phyloP scores from a whole-genome alignment of 1,140 invertebrate genomes.

The Listronotus bonariensis region DNA sequence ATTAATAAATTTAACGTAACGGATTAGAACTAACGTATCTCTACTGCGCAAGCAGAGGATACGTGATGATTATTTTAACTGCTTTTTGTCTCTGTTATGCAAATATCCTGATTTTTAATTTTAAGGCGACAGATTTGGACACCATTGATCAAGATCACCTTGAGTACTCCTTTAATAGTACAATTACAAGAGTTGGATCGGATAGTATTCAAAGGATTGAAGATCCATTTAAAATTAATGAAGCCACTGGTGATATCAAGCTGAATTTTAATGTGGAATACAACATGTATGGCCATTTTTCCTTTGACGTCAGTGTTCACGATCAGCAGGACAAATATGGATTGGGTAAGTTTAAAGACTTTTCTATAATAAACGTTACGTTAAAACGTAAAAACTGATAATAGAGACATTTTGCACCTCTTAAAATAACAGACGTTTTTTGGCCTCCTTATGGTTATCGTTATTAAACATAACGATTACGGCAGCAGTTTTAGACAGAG shows the following conservation, averaged over 20 bases:
- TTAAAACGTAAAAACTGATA: no score
- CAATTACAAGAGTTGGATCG: constrained; percentile 6
- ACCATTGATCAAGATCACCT: constrained; percentile 16
- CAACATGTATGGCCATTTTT: constrained; percentile 40
- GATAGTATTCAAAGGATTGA: not conserved
- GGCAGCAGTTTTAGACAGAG: no score
- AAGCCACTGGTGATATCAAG: constrained; percentile 42
- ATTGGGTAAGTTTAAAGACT: constrained; percentile 1
- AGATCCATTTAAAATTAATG: constrained; percentile 27
- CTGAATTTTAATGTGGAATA: constrained; percentile 57
- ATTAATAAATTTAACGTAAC: no score
- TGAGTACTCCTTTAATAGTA: constrained; percentile 4
- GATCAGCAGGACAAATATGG: constrained; percentile 13
- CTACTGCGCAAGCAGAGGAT: no score
- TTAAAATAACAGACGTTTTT: no score
- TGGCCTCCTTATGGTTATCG: no score
- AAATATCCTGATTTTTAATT: not conserved
- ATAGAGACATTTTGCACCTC: no score
- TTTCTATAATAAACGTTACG: no score
- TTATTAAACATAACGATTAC: no score
- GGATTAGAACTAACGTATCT: no score
- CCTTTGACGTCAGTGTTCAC: constrained; percentile 25
- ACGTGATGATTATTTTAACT: no score
- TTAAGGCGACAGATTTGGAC: constrained; percentile 21
- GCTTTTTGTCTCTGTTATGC: no score